Evolutionary conservation across 2,797 vertebrate genomes (phyloP), one percentile per base, ranked within the genome.

Genomic region (Pipistrellus kuhlii): DNA sequence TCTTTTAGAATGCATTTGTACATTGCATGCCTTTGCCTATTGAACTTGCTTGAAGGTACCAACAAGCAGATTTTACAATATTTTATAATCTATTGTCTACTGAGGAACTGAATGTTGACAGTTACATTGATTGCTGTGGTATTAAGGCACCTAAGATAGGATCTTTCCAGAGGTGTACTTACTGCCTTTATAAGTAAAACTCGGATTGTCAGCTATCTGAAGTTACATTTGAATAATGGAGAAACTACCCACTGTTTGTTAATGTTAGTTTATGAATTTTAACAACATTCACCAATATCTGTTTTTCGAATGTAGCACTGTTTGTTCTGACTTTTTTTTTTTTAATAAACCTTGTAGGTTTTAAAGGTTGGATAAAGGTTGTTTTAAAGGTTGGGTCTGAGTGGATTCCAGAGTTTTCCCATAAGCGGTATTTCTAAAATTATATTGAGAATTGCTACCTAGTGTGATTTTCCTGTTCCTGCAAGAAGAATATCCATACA

Each of bases 101-200:
- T 95, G 93, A 93, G 46, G 27, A 93, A 93, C 15, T 73, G 35
- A 94, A 86, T 92, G 44, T 80, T 76, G 66, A 84, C 46, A 90
- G 55, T 95, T 86, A 91, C 38, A 62, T 55, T 87, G 77, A 93
- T 84, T 82, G 81, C 78, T 69, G 57, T 57, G 12, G 6, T 38
- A 78, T 55, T 90, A 75, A 69, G 35, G 27, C 44, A 84, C 2
- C 57, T 53, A 85, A 88, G 93, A 85, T 75, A 27, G 53, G 12
- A 89, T 66, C 35, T 88, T 91, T 71, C 72, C 21, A 86, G 41
- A 92, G 62, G 13, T 46, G 86, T 94, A 68, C 53, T 82, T 78
- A 57, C 41, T 86, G 21, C 23, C n/a, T 96, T 93, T 85, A 41
- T 81, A 55, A 94, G 51, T 93, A 88, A 64, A 14, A 81, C 55